A percentile compares a stretch with the other conserved stretches of the same genome.
Conservation (phyloP, 2,797 vertebrate species). For the Gymnodraco acuticeps region DNA sequence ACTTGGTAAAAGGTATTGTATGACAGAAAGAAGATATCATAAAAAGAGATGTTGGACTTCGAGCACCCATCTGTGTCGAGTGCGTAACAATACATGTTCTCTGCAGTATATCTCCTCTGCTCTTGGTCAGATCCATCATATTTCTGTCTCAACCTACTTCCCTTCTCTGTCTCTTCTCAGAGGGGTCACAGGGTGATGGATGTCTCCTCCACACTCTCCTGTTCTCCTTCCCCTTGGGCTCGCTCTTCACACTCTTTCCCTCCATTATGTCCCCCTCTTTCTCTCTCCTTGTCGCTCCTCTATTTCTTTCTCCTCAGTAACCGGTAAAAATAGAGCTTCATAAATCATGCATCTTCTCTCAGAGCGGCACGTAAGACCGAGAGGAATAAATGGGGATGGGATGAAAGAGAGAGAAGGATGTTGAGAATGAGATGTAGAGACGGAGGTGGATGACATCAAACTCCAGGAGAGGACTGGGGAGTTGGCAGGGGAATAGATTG, state of each 20-base stretch:
- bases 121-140: slow-evolving; percentile 65
- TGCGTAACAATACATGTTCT: slow-evolving; percentile 16
- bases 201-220: slow-evolving; percentile 62
- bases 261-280: slow-evolving; percentile 26
- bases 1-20: slow-evolving; percentile 23
- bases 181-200: slow-evolving; percentile 75
- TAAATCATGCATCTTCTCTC: slow-evolving; percentile 88
- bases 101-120: slow-evolving; percentile 32
- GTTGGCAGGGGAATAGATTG: slow-evolving; percentile 74
- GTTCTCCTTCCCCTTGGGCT: slow-evolving; percentile 72
- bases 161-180: slow-evolving; percentile 61
- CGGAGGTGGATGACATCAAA: slow-evolving; percentile 72
- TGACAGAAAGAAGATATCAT: slow-evolving; percentile 23
- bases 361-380: slow-evolving; percentile 54
- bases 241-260: slow-evolving; percentile 52
- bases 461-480: slow-evolving; percentile 54
- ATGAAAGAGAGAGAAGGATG: slow-evolving; percentile 50
- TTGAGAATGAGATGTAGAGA: slow-evolving; percentile 57
- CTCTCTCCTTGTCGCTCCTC: slow-evolving; percentile 47
- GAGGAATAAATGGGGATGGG: slow-evolving; percentile 37
- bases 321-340: slow-evolving; percentile 90
- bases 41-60: slow-evolving; percentile 26
- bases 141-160: slow-evolving; percentile 71
- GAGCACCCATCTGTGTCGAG: background rate
- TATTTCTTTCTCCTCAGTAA: slow-evolving; percentile 81